Percentiles rank a stretch among this genome's conserved stretches.
Evolutionary conservation across 2,797 vertebrate species (phyloP).

Genomic region (Ctenopoma kingsleyae): DNA sequence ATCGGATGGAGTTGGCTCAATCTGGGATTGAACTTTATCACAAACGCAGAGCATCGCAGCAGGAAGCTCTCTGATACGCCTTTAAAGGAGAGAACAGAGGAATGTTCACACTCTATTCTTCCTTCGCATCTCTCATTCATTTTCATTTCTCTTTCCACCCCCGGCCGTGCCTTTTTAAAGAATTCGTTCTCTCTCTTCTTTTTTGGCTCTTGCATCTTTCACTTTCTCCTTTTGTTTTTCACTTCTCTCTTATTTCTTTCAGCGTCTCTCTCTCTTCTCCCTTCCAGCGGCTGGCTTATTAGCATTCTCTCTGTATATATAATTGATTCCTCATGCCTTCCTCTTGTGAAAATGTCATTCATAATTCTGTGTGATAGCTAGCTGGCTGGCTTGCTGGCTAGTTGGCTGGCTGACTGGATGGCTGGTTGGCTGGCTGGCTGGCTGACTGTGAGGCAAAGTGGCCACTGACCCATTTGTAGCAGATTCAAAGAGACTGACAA

Average conservation of each 20-base stretch:
- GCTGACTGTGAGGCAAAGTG: slow-evolving; percentile 72
- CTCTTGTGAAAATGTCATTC: slow-evolving; percentile 82
- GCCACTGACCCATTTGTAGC: slow-evolving; percentile 79
- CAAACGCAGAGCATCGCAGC: slow-evolving; percentile 70
- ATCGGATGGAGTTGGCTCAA: slow-evolving; percentile 72
- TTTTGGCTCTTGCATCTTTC: slow-evolving; percentile 61
- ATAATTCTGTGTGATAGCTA: slow-evolving; percentile 81
- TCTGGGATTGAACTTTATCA: slow-evolving; percentile 75
- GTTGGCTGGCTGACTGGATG: slow-evolving; percentile 25
- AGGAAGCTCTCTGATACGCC: slow-evolving; percentile 69
- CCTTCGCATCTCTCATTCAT: slow-evolving; percentile 67
- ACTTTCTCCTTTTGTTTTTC: slow-evolving; percentile 65
- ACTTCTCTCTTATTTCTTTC: slow-evolving; percentile 47
- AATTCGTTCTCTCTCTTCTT: slow-evolving; percentile 43
- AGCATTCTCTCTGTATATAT: slow-evolving; percentile 80
- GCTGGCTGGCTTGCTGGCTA: slow-evolving; percentile 58
- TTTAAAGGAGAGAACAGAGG: slow-evolving; percentile 71
- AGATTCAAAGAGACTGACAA: slow-evolving; percentile 76
- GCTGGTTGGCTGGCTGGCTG: slow-evolving; percentile 40
- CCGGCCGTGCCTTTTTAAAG: slow-evolving; percentile 57
- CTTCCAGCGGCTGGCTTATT: slow-evolving; percentile 70
- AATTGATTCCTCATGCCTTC: slow-evolving; percentile 82
- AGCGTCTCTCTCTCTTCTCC: slow-evolving; percentile 27
- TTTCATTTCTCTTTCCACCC: slow-evolving; percentile 69
- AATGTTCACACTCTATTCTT: slow-evolving; percentile 56